phyloP scores from a whole-genome alignment of 2,113 vertebrate species.

The Eupsittula cactorum region DNA sequence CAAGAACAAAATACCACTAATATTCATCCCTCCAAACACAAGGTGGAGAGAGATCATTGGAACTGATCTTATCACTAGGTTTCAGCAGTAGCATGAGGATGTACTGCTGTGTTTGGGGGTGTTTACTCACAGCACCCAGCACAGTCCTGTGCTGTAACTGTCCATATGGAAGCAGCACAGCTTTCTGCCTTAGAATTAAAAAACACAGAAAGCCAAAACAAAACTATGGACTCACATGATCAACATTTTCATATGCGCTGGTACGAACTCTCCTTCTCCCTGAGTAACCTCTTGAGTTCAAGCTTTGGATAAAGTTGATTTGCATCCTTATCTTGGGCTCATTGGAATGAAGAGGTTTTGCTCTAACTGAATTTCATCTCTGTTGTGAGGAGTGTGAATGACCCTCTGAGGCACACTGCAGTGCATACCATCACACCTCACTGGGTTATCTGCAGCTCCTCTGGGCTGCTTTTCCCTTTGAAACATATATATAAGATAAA shows the following conservation, averaged over 20 bases:
- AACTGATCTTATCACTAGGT: not conserved
- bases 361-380: conserved; percentile 16
- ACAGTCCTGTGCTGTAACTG: not conserved
- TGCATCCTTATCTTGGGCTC: conserved; percentile 14
- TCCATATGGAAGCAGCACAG: not conserved
- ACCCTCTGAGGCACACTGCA: conserved; percentile 8
- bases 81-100: not conserved
- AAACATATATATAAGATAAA: conserved; percentile 39
- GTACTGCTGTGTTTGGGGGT: not conserved
- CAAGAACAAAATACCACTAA: not conserved
- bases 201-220: not conserved
- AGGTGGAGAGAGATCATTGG: not conserved
- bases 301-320: not conserved
- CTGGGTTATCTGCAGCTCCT: conserved; percentile 21
- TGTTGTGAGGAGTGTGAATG: not conserved
- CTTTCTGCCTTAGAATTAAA: not conserved
- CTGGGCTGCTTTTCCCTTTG: conserved; percentile 18
- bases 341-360: not conserved
- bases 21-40: not conserved
- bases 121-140: not conserved
- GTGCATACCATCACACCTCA: not conserved
- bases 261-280: not conserved
- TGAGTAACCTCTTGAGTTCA: not conserved
- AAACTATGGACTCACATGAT: not conserved
- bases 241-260: not conserved